Percentiles rank a stretch among this genome's conserved stretches.
phyloP scores from a whole-genome alignment of 1,140 invertebrate species.

The Ooceraea biroi region DNA sequence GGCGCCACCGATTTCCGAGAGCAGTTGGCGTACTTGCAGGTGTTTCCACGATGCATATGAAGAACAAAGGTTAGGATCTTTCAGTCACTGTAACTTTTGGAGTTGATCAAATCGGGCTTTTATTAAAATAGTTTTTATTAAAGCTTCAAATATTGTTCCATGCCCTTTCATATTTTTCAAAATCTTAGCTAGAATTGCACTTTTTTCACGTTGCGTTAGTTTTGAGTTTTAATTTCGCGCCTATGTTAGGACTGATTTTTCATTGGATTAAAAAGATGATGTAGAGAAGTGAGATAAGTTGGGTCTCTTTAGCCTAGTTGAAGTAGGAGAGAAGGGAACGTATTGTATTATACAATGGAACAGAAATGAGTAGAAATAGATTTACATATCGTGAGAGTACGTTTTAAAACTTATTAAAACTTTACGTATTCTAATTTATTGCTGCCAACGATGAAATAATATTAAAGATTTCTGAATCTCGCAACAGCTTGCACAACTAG shows the following conservation, averaged over 20 bases:
- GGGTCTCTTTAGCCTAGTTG: neutral
- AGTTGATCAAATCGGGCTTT: too few species aligned
- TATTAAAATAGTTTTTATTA: too few species aligned
- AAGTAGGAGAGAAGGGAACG: neutral
- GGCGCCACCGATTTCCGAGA: constrained; percentile 50
- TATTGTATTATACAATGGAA: neutral
- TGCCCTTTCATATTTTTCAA: neutral
- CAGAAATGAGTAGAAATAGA: neutral
- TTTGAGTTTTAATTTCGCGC: neutral
- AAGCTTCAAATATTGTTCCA: too few species aligned
- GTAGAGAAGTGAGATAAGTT: neutral
- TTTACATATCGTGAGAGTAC: neutral
- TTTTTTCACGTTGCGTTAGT: neutral
- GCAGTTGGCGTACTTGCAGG: neutral
- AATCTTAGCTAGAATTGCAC: neutral
- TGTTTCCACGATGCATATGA: neutral
- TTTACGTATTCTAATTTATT: neutral
- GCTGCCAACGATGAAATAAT: too few species aligned
- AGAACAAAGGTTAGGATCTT: neutral
- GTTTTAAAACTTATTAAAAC: neutral
- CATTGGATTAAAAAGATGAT: neutral
- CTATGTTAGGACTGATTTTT: neutral
- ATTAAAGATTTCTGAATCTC: too few species aligned
- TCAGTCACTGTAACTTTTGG: too few species aligned
- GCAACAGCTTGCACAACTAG: neutral